Evolutionary conservation across 2,888 invertebrate genomes (phyloP).

Genomic region (Volucella inanis): DNA sequence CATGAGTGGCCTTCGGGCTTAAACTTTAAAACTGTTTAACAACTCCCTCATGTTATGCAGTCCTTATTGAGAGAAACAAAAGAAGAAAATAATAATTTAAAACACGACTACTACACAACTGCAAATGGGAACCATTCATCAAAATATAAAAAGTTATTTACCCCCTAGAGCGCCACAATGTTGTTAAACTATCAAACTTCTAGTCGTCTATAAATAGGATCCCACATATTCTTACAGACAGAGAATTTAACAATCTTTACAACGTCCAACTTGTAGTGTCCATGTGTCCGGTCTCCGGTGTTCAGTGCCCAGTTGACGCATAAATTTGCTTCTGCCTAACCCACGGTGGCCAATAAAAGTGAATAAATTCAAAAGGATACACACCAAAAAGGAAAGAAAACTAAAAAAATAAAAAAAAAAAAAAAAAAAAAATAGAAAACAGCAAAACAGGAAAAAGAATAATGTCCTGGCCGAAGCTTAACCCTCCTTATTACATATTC

Average conservation of each 20-base stretch:
- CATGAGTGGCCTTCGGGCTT: conserved; percentile 60
- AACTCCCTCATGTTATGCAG: conserved; percentile 1
- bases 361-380: conserved; percentile 68
- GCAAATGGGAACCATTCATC: conserved; percentile 64
- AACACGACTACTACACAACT: conserved; percentile 17
- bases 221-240: conserved; percentile 2
- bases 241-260: conserved; percentile 15
- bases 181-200: conserved; percentile 64
- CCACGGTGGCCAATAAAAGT: conserved; percentile 68
- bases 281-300: not conserved
- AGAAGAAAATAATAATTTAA: conserved; percentile 26
- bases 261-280: conserved; percentile 1
- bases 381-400: not conserved
- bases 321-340: conserved; percentile 55
- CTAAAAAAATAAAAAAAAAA: not conserved
- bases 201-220: conserved; percentile 52
- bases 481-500: conserved; percentile 69
- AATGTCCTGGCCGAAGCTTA: conserved; percentile 54
- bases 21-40: conserved; percentile 9
- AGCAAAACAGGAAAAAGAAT: conserved; percentile 25
- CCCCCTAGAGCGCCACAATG: conserved; percentile 13
- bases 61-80: not conserved
- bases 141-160: conserved; percentile 38
- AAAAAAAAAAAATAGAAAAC: conserved; percentile 9
- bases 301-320: conserved; percentile 56